phyloP scores from a whole-genome alignment of 37 sponge, comb jelly and placozoan genomes.

The Spongia lamella region DNA sequence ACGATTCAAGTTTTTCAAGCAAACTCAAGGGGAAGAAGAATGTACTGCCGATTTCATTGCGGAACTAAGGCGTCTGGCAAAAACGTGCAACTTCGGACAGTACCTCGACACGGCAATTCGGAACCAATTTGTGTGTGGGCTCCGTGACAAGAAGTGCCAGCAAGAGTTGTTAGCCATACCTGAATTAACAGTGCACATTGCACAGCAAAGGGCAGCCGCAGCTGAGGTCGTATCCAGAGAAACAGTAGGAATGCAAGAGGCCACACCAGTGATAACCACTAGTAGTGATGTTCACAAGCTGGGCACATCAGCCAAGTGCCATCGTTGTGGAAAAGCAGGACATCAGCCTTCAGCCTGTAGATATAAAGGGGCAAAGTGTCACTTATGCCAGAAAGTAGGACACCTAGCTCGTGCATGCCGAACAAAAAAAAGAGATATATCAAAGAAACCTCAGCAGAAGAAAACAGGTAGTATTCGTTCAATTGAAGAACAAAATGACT shows the following conservation, averaged over 20 bases:
- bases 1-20: neutral
- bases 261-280: too few species aligned
- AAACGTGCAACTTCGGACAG: conserved; percentile 1
- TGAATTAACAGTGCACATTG: neutral
- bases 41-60: neutral
- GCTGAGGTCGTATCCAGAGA: neutral
- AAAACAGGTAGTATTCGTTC: too few species aligned
- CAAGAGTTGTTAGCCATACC: neutral
- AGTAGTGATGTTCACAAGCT: too few species aligned
- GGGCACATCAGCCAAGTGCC: neutral
- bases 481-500: too few species aligned
- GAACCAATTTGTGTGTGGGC: conserved; percentile 1
- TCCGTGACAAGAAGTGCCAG: neutral
- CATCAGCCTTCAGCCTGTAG: neutral
- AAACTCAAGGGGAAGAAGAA: neutral
- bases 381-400: neutral
- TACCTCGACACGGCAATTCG: neutral
- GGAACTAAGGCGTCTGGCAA: neutral
- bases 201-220: neutral
- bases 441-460: too few species aligned
- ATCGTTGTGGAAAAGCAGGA: conserved; percentile 5
- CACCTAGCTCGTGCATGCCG: neutral
- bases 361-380: too few species aligned
- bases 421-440: too few species aligned
- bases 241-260: too few species aligned